phyloP scores from a whole-genome alignment of 2,113 vertebrate species.

The Catharus minimus region DNA sequence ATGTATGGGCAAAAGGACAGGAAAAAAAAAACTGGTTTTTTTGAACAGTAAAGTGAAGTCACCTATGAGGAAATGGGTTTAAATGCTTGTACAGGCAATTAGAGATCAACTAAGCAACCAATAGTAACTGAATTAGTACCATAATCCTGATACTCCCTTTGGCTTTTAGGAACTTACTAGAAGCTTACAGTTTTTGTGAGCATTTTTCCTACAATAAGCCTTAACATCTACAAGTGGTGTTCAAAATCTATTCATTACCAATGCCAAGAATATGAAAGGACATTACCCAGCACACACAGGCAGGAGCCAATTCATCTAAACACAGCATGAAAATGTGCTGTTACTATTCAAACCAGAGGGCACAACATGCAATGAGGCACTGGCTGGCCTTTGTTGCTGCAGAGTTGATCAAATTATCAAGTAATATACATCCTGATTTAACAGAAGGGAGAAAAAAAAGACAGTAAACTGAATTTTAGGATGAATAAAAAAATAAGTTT shows the following conservation, averaged over 20 bases:
- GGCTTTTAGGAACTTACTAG: slow-evolving; percentile 41
- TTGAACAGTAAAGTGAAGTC: not conserved
- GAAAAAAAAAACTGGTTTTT: not conserved
- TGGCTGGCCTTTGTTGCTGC: slow-evolving; percentile 7
- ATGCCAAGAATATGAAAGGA: slow-evolving; percentile 64
- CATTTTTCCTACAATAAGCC: slow-evolving; percentile 25
- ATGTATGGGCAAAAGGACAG: not conserved
- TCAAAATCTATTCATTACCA: slow-evolving; percentile 58
- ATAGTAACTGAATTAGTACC: not conserved
- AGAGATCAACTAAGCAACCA: slow-evolving; percentile 1
- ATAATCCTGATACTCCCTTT: slow-evolving; percentile 15
- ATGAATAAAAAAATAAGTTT: not conserved
- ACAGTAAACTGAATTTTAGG: not conserved
- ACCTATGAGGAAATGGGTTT: not conserved
- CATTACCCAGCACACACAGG: slow-evolving; percentile 43
- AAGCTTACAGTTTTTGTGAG: slow-evolving; percentile 40
- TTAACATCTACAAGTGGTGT: slow-evolving; percentile 58
- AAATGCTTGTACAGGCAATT: slow-evolving; percentile 2
- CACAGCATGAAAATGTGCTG: slow-evolving; percentile 63
- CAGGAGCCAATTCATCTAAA: slow-evolving; percentile 66
- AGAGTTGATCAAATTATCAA: slow-evolving; percentile 26
- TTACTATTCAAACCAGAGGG: slow-evolving; percentile 58
- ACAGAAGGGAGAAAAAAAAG: not conserved
- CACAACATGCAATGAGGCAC: slow-evolving; percentile 46
- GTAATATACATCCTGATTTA: not conserved